Percentiles rank a stretch among this genome's conserved stretches.
phyloP scores from a whole-genome alignment of 2,797 vertebrate species.

The Pseudocheirus occidentalis region DNA sequence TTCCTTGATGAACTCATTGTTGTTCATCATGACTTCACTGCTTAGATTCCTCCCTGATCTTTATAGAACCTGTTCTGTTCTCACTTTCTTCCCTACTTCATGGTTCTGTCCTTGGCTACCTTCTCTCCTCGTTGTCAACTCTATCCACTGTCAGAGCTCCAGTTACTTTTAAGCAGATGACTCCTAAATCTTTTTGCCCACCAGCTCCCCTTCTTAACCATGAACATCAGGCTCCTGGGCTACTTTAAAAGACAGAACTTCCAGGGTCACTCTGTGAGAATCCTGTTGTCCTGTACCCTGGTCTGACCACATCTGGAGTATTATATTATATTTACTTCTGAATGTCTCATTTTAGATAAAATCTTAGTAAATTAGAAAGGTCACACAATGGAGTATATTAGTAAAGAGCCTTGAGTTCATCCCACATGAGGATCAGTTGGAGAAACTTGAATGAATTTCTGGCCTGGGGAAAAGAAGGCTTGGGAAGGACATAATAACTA shows the following conservation, averaged over 20 bases:
- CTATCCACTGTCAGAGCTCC: not conserved
- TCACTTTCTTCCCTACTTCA: not conserved
- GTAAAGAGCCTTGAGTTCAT: too few species aligned
- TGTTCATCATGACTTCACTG: not conserved
- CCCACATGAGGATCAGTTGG: not conserved
- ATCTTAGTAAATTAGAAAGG: not conserved
- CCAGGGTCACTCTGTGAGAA: not conserved
- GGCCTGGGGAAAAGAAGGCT: not conserved
- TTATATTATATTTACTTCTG: too few species aligned
- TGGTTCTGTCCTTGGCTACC: not conserved
- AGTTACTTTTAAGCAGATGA: not conserved
- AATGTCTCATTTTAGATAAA: not conserved
- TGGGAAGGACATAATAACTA: not conserved
- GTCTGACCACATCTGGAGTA: too few species aligned
- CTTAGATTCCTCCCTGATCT: not conserved
- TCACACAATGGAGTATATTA: not conserved
- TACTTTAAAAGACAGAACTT: not conserved
- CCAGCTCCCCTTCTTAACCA: not conserved
- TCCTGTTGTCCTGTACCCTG: too few species aligned
- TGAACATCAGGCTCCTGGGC: not conserved
- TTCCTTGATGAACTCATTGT: not conserved
- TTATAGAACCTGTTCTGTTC: not conserved
- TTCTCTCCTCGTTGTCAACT: not conserved
- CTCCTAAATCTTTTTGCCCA: not conserved
- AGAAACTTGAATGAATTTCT: not conserved